A percentile compares a stretch with the other conserved stretches of the same genome.
These are phyloP conservation scores for Fistularia commersonii DNA, from an alignment of 2,797 vertebrate genomes.

Conservation along the genomic window DNA sequence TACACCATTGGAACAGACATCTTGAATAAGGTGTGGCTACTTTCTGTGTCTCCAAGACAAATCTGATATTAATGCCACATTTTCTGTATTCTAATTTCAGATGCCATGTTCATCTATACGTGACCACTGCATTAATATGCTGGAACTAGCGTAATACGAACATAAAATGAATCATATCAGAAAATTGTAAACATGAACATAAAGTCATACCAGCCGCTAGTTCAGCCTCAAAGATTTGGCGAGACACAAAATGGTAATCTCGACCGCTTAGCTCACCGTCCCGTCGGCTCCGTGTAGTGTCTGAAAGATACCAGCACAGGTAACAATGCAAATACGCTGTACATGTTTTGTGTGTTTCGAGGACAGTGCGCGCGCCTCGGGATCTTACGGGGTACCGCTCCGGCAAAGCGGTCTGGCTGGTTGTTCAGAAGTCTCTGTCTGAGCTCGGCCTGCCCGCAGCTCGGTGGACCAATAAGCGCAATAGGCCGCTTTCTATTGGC, in stretches of 20 bases:
- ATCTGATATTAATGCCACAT: no score
- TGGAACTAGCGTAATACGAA: neutral
- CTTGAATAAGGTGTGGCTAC: no score
- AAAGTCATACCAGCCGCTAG: conserved; percentile 69
- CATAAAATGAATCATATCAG: neutral
- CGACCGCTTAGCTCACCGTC: conserved; percentile 88
- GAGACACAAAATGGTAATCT: conserved; percentile 93
- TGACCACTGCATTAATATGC: no score
- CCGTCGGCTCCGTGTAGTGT: conserved; percentile 88
- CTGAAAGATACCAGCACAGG: conserved; percentile 56
- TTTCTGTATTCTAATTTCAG: no score
- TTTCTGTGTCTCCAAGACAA: no score
- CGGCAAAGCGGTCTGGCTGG: conserved; percentile 88
- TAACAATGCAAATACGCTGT: neutral
- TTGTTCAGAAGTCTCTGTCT: conserved; percentile 86
- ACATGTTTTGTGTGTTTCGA: neutral
- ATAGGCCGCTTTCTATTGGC: conserved; percentile 94
- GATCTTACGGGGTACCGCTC: conserved; percentile 88
- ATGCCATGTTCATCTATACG: no score
- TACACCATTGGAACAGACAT: no score
- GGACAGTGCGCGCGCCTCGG: neutral
- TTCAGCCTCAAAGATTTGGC: conserved; percentile 90
- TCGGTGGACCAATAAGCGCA: conserved; percentile 88
- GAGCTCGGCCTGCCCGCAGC: conserved; percentile 90
- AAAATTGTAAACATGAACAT: neutral